Conservation (phyloP, 2,113 vertebrate genomes). For the Aphelocoma coerulescens region DNA sequence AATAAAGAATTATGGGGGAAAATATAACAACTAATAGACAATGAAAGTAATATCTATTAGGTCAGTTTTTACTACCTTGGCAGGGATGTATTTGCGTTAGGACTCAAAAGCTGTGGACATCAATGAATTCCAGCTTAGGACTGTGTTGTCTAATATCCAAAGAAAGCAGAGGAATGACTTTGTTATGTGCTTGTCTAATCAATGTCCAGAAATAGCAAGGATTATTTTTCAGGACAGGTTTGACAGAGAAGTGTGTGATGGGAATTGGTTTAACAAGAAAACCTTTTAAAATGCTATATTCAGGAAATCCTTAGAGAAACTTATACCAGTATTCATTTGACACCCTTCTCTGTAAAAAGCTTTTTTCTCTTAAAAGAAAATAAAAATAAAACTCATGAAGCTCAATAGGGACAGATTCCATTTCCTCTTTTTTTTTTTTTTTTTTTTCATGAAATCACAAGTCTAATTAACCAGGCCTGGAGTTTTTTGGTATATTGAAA, state of each 20-base stretch:
- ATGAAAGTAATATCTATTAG: not conserved
- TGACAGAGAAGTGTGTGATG: not conserved
- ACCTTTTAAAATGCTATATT: not conserved
- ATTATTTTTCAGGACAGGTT: constrained; percentile 1
- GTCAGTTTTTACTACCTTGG: not conserved
- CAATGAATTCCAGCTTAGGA: not conserved
- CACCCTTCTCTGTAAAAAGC: not conserved
- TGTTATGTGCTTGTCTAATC: not conserved
- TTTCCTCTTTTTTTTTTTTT: not conserved
- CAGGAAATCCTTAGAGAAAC: not conserved
- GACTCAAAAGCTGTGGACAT: not conserved
- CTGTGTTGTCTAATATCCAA: not conserved
- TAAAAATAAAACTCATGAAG: not conserved
- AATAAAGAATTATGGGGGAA: not conserved
- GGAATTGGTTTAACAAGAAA: constrained; percentile 19
- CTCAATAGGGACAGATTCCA: not conserved
- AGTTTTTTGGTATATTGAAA: not conserved
- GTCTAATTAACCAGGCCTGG: not conserved
- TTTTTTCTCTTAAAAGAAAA: not conserved
- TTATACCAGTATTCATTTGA: not conserved
- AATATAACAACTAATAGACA: not conserved
- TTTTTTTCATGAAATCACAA: not conserved
- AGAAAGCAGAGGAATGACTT: not conserved
- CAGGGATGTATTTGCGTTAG: not conserved
- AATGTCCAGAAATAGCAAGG: not conserved